Evolutionary conservation across 2,113 vertebrate species (phyloP).

Genomic region (Haliaeetus leucogaster): DNA sequence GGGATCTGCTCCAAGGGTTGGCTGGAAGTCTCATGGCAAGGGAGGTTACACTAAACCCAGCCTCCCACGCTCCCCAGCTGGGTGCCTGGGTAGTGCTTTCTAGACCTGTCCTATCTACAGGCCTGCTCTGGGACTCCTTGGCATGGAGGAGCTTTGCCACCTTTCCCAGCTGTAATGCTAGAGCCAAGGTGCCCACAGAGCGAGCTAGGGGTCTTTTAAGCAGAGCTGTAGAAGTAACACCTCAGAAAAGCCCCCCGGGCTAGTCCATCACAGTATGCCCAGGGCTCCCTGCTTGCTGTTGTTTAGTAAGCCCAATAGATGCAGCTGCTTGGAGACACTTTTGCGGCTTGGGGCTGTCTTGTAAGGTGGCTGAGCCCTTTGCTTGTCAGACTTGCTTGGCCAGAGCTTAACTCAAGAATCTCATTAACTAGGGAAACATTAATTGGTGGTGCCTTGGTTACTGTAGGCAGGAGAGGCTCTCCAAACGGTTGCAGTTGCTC

Average conservation of each 20-base stretch:
- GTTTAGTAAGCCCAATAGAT: background rate
- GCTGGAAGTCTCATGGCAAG: background rate
- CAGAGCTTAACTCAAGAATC: background rate
- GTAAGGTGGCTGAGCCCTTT: background rate
- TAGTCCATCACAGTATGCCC: accelerated
- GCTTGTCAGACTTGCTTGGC: constrained; percentile 5
- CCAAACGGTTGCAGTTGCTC: background rate
- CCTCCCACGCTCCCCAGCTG: background rate
- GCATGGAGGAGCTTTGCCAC: background rate
- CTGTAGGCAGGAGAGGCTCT: background rate
- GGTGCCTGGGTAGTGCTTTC: background rate
- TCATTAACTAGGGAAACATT: constrained; percentile 27
- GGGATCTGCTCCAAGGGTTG: background rate
- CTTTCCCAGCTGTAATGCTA: background rate
- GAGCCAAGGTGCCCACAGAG: background rate
- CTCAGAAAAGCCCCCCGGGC: background rate
- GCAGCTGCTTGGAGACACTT: background rate
- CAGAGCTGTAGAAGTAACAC: background rate
- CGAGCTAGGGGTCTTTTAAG: background rate
- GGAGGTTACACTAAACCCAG: background rate
- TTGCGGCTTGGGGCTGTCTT: background rate
- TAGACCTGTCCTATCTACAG: background rate
- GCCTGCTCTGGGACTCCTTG: background rate
- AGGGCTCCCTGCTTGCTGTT: background rate
- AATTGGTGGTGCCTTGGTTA: background rate